phyloP scores from a whole-genome alignment of 2,113 vertebrate genomes.

The Ardeotis arabs region DNA sequence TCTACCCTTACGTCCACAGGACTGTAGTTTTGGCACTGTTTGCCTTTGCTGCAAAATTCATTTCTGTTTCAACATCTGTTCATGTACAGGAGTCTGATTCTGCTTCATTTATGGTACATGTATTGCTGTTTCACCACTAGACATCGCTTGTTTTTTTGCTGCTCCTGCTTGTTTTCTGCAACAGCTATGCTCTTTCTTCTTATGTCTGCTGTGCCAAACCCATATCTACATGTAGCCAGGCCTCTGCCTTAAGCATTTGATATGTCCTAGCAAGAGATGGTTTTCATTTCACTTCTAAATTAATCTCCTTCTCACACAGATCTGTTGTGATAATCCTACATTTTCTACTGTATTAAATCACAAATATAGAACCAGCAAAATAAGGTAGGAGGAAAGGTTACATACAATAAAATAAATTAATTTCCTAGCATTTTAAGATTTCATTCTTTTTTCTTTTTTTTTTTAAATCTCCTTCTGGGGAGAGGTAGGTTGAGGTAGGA shows the following conservation, averaged over 20 bases:
- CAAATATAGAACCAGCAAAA: neutral
- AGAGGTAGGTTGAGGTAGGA: neutral
- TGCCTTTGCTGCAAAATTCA: conserved; percentile 1
- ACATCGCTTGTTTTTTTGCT: neutral
- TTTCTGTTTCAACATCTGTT: conserved; percentile 56
- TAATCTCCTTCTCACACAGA: neutral
- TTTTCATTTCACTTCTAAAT: neutral
- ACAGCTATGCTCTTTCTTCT: neutral
- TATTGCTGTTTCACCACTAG: neutral
- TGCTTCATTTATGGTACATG: neutral
- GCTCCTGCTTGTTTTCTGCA: neutral
- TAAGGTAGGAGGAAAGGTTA: neutral
- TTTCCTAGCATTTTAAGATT: neutral
- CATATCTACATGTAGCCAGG: neutral
- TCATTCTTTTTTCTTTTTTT: neutral
- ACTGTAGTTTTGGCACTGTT: conserved; percentile 28
- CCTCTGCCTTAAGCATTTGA: neutral
- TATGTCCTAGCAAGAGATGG: neutral
- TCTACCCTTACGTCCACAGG: conserved; percentile 24
- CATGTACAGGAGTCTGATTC: neutral
- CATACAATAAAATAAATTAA: neutral
- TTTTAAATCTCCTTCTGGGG: neutral
- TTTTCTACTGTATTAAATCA: neutral
- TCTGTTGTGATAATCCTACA: neutral
- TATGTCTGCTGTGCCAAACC: neutral